Base-by-base conservation (phyloP, 23 tunicate species). In the Pegea sp. region DNA sequence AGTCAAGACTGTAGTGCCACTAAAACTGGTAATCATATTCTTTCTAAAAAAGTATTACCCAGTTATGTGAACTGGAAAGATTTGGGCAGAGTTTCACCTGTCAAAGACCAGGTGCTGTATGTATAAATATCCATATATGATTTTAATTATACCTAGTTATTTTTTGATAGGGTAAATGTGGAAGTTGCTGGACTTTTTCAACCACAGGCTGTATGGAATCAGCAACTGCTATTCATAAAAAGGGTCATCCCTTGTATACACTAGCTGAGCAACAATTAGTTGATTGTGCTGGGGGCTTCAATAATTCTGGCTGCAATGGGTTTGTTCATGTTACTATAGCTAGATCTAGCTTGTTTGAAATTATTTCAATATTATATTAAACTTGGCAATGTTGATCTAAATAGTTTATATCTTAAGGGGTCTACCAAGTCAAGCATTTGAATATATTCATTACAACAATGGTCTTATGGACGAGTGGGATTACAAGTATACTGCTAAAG, bases 191-290 rank as follows among this genome's bases (percentile, higher is more conserved):
- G 97, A 88, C 97, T 5, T 88, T 88, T 55, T 69, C 79, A 34
- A 88, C 97, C 8, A 77, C 97, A 7, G 97, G 90, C 5, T 88
- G 97, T 53, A 22, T 88, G 74, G 97, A 88, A 60, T 88, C 97
- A 24, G 97, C 80, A 28, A 77, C 78, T 0, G 87, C 87, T 33
- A 88, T 88, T 53, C 90, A 77, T 42, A 32, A 31, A 19, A 24
- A 61, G 26, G 59, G 53, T 19, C 71, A 86, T 51, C 68, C 69
- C 11, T 66, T 77, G n/a, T 60, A 61, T 38, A 64, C 71, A 4
- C 53, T 88, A 8, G 72, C 97, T 7, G 97, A 88, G 44, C 97
- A 88, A 43, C 97, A 88, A 32, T 65, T 88, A 38, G 75, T 88
- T 27, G 97, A 88, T 33, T 88, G 97, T 32, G 97, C 97, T 1